Evolutionary conservation across 2,113 vertebrate species (phyloP).

Genomic region (Pomatorhinus ruficollis): DNA sequence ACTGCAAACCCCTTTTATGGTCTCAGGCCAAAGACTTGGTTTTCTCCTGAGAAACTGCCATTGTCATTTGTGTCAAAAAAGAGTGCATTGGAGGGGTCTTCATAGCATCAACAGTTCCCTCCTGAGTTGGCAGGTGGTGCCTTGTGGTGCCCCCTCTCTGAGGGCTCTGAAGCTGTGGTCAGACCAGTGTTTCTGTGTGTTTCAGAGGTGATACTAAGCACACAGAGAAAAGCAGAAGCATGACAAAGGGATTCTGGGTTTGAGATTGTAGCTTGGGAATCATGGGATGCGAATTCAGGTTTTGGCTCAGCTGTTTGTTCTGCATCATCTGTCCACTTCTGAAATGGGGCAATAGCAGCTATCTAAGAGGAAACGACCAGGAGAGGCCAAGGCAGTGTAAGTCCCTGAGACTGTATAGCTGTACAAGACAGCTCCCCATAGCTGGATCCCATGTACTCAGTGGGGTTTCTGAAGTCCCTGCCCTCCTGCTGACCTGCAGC

Average conservation of each 20-base stretch:
- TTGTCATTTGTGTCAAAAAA: background rate
- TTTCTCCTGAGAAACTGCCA: background rate
- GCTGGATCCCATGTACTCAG: background rate
- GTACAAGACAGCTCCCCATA: background rate
- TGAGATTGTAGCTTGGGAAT: background rate
- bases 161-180: background rate
- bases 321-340: background rate
- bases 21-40: background rate
- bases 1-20: background rate
- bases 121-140: background rate
- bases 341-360: background rate
- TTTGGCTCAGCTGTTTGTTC: background rate
- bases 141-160: background rate
- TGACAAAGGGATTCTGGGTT: background rate
- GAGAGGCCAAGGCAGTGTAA: background rate
- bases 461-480: background rate
- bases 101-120: background rate
- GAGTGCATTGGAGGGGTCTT: background rate
- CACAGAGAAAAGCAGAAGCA: accelerated
- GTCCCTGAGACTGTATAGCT: background rate
- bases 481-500: background rate
- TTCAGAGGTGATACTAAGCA: background rate
- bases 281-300: background rate
- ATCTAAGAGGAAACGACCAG: background rate
- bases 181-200: background rate